These are phyloP conservation scores for Blera fallax DNA, from an alignment of 2,888 invertebrate genomes.

Conservation along the genomic window DNA sequence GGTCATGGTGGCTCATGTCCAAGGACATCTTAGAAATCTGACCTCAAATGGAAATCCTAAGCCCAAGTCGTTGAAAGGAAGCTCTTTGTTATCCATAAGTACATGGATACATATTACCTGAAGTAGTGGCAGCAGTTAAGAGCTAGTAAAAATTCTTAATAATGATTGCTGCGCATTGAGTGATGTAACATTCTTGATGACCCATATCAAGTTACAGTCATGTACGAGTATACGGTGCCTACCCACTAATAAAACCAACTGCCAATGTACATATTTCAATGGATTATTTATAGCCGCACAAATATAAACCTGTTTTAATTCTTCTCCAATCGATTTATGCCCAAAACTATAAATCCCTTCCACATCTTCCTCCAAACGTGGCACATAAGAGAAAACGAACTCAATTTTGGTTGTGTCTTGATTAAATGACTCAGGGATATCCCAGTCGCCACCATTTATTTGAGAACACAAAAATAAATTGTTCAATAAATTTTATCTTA, in stretches of 20 bases:
- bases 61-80: too few relatives aligned
- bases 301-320: constrained; percentile 59
- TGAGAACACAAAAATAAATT: constrained; percentile 74
- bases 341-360: constrained; percentile 38
- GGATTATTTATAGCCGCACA: constrained; percentile 23
- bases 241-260: neutral
- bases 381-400: constrained; percentile 17
- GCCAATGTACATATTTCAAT: neutral
- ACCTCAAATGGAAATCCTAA: too few relatives aligned
- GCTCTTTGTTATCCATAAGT: too few relatives aligned
- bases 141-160: too few relatives aligned
- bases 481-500: constrained; percentile 77
- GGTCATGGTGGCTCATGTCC: too few relatives aligned
- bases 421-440: constrained; percentile 58
- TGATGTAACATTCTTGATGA: constrained; percentile 16
- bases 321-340: constrained; percentile 54
- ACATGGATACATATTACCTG: too few relatives aligned
- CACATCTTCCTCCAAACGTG: neutral
- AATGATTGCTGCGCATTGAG: neutral
- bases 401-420: constrained; percentile 53
- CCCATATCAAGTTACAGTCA: constrained; percentile 14
- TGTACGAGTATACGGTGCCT: too few relatives aligned
- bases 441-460: constrained; percentile 60
- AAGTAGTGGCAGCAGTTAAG: too few relatives aligned
- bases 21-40: too few relatives aligned